Evolutionary conservation across 1,140 invertebrate species (phyloP).

Genomic region (Drosophila rufa): DNA sequence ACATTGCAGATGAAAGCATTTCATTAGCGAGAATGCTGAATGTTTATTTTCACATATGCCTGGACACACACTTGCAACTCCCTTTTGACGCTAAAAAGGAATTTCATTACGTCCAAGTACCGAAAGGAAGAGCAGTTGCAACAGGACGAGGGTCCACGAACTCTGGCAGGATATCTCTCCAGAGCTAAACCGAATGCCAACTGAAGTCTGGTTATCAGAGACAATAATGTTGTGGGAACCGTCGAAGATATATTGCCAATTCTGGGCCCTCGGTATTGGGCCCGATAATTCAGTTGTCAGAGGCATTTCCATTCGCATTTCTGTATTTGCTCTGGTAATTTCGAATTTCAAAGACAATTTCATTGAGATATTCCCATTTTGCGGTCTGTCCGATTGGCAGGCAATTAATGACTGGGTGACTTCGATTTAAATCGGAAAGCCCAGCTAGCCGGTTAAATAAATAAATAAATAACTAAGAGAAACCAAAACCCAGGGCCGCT

Average conservation of each 20-base stretch:
- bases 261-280: not conserved
- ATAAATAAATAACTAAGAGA: constrained; percentile 21
- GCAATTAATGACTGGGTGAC: constrained; percentile 30
- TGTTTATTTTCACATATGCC: constrained; percentile 36
- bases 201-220: not conserved
- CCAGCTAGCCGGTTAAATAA: constrained; percentile 14
- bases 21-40: constrained; percentile 65
- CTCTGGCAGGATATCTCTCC: not conserved
- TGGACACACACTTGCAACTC: constrained; percentile 9
- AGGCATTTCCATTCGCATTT: not conserved
- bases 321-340: constrained; percentile 13
- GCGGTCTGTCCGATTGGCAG: constrained; percentile 14
- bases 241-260: not conserved
- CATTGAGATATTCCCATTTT: constrained; percentile 12
- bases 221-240: not conserved
- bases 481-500: constrained; percentile 5
- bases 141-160: not conserved
- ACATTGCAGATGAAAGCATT: constrained; percentile 55
- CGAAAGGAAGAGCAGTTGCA: not conserved
- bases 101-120: constrained; percentile 13
- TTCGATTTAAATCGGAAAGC: constrained; percentile 22
- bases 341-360: constrained; percentile 26
- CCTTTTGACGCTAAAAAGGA: constrained; percentile 31
- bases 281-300: constrained; percentile 1
- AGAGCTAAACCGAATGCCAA: not conserved